phyloP scores from a whole-genome alignment of 2,797 vertebrate genomes.

The Eleutherodactylus coqui region DNA sequence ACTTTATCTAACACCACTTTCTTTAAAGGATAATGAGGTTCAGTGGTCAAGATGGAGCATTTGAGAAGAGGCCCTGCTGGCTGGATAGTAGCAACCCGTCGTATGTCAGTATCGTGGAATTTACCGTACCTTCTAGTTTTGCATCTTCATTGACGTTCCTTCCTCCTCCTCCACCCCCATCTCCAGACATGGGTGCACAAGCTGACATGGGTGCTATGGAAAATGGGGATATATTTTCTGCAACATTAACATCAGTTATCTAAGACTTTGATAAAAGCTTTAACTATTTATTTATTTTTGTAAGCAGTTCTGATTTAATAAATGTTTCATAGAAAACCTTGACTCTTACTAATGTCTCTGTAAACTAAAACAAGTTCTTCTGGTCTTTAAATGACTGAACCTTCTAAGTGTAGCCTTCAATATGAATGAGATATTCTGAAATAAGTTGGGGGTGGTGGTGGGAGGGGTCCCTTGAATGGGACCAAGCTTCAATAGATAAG shows the following conservation, averaged over 20 bases:
- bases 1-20: not conserved
- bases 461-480: no score
- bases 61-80: not conserved
- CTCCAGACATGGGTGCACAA: conserved; percentile 62
- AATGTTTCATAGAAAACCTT: not conserved
- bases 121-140: not conserved
- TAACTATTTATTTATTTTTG: not conserved
- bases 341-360: not conserved
- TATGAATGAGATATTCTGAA: no score
- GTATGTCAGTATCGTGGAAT: not conserved
- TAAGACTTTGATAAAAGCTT: not conserved
- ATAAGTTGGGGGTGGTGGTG: no score
- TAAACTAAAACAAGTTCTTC: no score
- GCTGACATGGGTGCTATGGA: conserved; percentile 19
- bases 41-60: not conserved
- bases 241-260: not conserved
- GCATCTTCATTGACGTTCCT: not conserved
- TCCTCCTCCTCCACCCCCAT: conserved; percentile 63
- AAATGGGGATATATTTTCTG: not conserved
- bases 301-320: not conserved
- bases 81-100: not conserved
- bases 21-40: conserved; percentile 51
- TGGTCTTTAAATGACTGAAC: no score
- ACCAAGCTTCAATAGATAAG: no score
- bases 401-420: no score